Conservation (phyloP, 2,888 invertebrate species). For the Perdita meconis region DNA sequence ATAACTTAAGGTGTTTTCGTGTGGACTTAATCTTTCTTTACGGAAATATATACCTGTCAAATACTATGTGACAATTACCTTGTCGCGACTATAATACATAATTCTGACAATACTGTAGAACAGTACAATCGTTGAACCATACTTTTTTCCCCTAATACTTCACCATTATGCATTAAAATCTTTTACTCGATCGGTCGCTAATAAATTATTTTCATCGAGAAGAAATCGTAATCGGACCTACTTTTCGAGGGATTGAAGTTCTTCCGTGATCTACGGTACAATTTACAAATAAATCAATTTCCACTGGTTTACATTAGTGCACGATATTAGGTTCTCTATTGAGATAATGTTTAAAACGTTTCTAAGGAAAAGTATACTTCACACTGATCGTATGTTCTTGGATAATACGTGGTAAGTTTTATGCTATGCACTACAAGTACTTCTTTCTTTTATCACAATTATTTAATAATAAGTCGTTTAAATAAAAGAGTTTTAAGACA, state of each 20-base stretch:
- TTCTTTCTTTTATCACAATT: slow-evolving; percentile 73
- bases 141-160: slow-evolving; percentile 33
- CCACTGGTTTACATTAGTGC: slow-evolving; percentile 37
- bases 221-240: slow-evolving; percentile 35
- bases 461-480: slow-evolving; percentile 63
- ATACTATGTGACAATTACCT: slow-evolving; percentile 53
- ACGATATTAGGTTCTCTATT: slow-evolving; percentile 45
- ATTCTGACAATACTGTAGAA: slow-evolving; percentile 49
- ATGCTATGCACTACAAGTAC: slow-evolving; percentile 44
- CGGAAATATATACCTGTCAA: slow-evolving; percentile 58
- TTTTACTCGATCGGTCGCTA: slow-evolving; percentile 27
- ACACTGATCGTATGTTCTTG: slow-evolving; percentile 49
- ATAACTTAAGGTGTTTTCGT: slow-evolving; percentile 33
- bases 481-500: slow-evolving; percentile 65
- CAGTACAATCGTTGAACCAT: slow-evolving; percentile 52
- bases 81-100: slow-evolving; percentile 48
- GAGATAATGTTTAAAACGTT: slow-evolving; percentile 47
- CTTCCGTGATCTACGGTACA: slow-evolving; percentile 13
- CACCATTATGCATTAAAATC: slow-evolving; percentile 32
- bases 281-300: slow-evolving; percentile 37
- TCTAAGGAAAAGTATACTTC: slow-evolving; percentile 55
- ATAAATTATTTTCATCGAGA: slow-evolving; percentile 41
- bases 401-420: slow-evolving; percentile 31
- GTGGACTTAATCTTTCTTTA: slow-evolving; percentile 47
- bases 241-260: slow-evolving; percentile 19